These are phyloP conservation scores for Drosophila pseudoobscura DNA, from an alignment of 1,140 invertebrate genomes.

Conservation along the genomic window DNA sequence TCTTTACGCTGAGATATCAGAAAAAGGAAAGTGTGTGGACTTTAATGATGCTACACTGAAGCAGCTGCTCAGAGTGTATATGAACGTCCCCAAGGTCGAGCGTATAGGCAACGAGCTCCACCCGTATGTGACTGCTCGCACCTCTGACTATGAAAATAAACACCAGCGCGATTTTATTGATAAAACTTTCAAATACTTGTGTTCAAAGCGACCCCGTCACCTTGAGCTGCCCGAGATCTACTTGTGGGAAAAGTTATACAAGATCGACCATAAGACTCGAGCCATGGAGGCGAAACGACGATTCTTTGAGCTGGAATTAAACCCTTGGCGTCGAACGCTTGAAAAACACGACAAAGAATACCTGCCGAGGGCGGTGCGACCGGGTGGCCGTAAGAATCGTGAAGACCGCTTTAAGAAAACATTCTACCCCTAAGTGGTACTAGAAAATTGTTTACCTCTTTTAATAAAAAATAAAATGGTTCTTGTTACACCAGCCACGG, in stretches of 20 bases:
- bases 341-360: conserved; percentile 88
- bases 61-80: conserved; percentile 89
- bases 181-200: conserved; percentile 87
- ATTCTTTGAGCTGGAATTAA: conserved; percentile 87
- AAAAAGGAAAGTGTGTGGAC: conserved; percentile 88
- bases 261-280: conserved; percentile 87
- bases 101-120: conserved; percentile 86
- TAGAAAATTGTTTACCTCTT: background rate
- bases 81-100: conserved; percentile 87
- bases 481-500: background rate
- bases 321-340: conserved; percentile 85
- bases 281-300: conserved; percentile 87
- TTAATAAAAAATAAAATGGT: conserved; percentile 17
- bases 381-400: conserved; percentile 85
- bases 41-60: conserved; percentile 93
- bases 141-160: conserved; percentile 88
- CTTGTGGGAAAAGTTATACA: conserved; percentile 91
- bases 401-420: conserved; percentile 85
- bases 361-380: conserved; percentile 87
- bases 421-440: conserved; percentile 85
- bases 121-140: conserved; percentile 88
- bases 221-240: conserved; percentile 87
- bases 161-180: conserved; percentile 89
- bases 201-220: conserved; percentile 87
- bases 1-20: conserved; percentile 90